Evolutionary conservation across 37 sponge, comb jelly and placozoan genomes (phyloP).

Genomic region (Diacarnus erythraeanus): DNA sequence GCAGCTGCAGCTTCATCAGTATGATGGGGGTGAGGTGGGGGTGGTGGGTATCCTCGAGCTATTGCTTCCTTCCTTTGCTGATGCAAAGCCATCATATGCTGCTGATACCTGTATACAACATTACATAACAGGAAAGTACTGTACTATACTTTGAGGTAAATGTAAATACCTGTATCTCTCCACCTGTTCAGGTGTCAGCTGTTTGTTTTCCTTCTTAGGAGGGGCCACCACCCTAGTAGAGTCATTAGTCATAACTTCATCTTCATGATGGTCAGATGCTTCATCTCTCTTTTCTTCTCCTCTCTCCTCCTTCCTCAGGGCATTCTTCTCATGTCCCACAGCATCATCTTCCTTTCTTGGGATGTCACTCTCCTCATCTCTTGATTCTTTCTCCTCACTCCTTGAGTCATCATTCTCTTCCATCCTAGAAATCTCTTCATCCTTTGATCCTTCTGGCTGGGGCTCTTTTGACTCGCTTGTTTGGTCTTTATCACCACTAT

Average conservation of each 20-base stretch:
- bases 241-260: background rate
- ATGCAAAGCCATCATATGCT: conserved; percentile 15
- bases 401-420: background rate
- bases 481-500: background rate
- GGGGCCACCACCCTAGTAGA: background rate
- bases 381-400: conserved; percentile 8
- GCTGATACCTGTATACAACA: conserved; percentile 15
- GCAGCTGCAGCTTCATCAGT: conserved; percentile 2
- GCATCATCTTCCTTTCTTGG: background rate
- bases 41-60: conserved; percentile 15
- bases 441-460: background rate
- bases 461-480: background rate
- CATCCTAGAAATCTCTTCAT: background rate
- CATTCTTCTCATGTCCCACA: background rate
- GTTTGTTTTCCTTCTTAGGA: background rate
- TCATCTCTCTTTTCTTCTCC: background rate
- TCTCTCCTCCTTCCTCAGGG: background rate
- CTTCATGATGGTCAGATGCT: background rate
- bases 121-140: background rate
- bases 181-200: background rate
- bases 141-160: too few species aligned
- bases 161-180: conserved; percentile 24
- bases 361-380: background rate
- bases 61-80: background rate
- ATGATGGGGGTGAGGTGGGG: background rate